A percentile compares a stretch with the other conserved stretches of the same genome.
These are phyloP conservation scores for Rhabdornis inornatus DNA, from an alignment of 2,113 vertebrate genomes.

Conservation along the genomic window DNA sequence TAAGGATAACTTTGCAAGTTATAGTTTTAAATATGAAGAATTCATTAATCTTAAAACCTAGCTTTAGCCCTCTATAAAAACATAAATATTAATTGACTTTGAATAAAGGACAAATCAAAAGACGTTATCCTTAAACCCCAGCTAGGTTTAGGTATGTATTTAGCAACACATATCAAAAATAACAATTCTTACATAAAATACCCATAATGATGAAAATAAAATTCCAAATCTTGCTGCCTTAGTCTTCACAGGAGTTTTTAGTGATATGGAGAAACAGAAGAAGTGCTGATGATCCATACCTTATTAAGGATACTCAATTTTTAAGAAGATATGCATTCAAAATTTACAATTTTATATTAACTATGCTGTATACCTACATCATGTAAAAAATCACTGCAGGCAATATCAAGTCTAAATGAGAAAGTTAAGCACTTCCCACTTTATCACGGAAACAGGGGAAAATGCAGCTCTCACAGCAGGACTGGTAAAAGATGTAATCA, in stretches of 20 bases:
- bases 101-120: not conserved
- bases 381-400: not conserved
- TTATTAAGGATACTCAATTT: constrained; percentile 44
- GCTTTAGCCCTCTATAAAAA: not conserved
- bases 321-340: constrained; percentile 25
- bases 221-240: not conserved
- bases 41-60: not conserved
- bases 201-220: not conserved
- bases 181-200: not conserved
- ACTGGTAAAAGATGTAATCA: not conserved
- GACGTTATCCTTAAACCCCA: not conserved
- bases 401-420: not conserved
- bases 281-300: not conserved
- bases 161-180: not conserved
- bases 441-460: not conserved
- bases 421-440: not conserved
- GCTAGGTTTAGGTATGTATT: not conserved
- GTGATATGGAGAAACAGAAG: not conserved
- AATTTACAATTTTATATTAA: constrained; percentile 32
- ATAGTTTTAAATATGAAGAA: not conserved
- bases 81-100: not conserved
- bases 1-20: not conserved
- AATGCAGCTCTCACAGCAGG: not conserved
- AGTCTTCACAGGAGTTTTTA: constrained; percentile 23
- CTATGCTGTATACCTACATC: not conserved